Evolutionary conservation across 2,888 invertebrate species (phyloP), one percentile per base, ranked within the genome.

Genomic region (Archips crataeganus): DNA sequence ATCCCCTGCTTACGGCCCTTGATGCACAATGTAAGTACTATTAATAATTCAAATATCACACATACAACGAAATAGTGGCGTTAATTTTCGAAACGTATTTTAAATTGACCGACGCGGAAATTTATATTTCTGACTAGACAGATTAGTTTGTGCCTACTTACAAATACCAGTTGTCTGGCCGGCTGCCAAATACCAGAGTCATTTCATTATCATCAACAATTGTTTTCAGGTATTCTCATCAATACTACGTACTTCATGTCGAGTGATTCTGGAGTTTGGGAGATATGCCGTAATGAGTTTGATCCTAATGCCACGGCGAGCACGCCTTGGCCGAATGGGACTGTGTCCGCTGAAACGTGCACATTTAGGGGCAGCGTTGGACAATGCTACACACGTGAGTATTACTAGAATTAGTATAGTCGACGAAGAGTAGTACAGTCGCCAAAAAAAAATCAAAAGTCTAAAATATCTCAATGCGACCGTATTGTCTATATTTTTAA

Each of bases 211-310:
- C 80, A 81, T 10, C 45, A 42, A 10, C 49, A 71, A 76, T 77
- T 84, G 66, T 79, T 88, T 82, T 23, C 87, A 96, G 96, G 95
- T 82, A 95, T 96, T 78, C 95, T 93, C 82, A 90, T 96, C 75
- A 94, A 94, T 0, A 89, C 91, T 66, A 95, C 94, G 71, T 96
- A 95, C 81, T 96, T 97, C 71, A 88, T 97, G 83, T 95, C 95
- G 80, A 97, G 97, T 78, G 95, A 97, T 81, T 95, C 96, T 3
- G 97, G 97, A 0, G 89, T 97, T 8, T 97, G 97, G 97, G 94
- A 95, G 81, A 95, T 95, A 67, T 96, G 96, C 84, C 88, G 95
- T 70, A 85, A 89, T 54, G 91, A 95, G 70, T 90, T 91, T 77
- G 83, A 86, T 67, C 90, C 93, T 0, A 78, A 83, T n/a, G 75